Evolutionary conservation across 2,113 vertebrate genomes (phyloP), one percentile per base, ranked within the genome.

Genomic region (Hippocampus barbouri): DNA sequence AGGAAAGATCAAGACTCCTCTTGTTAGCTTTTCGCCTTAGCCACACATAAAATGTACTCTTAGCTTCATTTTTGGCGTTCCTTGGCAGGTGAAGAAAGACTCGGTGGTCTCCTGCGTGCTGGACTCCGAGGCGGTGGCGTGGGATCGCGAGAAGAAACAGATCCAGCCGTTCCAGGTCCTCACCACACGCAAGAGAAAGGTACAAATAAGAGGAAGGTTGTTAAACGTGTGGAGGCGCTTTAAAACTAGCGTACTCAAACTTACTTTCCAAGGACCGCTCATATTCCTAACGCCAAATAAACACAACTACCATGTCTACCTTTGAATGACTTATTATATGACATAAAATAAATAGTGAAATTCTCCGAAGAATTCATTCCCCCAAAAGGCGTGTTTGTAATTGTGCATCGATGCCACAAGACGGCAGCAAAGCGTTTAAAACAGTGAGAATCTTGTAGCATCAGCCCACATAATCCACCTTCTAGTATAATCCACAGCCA

Each of bases 161-260:
- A 96, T 97, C 73, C 96, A 95, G 75, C 94, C 95, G 0, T 97
- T 97, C 86, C 95, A 97, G 86, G 93, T 97, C 45, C 93, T 97
- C 56, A 96, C 94, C 79, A 96, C 95, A 0, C 91, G 95, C 3
- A 97, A 96, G 77, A 91, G 95, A 69, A 97, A 97, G 94, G 96
- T 96, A 84, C 0, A 43, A 25, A 56, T 73, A 77, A 82, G 82
- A 88, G 76, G 73, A 81, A 80, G 77, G 65, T 0, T 73, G 81
- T 76, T 79, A 75, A 59, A 72, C 78, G 75, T 77, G 66, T 54
- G 51, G 68, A 30, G 18, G 51, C 1, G 20, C 16, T 6, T 34
- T 5, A 34, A 34, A 34, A 34, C 30, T 34, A 34, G 30, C 30
- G 30, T 34, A 38, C 34, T 38, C 34, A 38, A 38, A 38, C 34